A percentile compares a stretch with the other conserved stretches of the same genome.
Evolutionary conservation across 2,113 vertebrate genomes (phyloP).

Genomic region (Panthera uncia): DNA sequence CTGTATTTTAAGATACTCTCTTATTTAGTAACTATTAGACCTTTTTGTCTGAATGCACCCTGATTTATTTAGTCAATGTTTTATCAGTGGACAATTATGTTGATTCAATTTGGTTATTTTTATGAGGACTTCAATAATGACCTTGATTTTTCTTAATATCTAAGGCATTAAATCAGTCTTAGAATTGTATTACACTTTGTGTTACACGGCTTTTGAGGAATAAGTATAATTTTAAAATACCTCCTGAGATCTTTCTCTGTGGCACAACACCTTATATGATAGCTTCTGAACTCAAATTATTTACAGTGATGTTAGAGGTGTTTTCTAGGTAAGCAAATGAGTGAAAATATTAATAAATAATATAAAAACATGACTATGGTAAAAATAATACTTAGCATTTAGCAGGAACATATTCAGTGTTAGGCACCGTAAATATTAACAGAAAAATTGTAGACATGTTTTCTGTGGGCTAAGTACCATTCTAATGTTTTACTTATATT

Average conservation of each 20-base stretch:
- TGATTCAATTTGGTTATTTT: slow-evolving; percentile 19
- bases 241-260: not conserved
- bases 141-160: slow-evolving; percentile 5
- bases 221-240: slow-evolving; percentile 8
- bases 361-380: not conserved
- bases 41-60: not conserved
- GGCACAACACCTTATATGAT: not conserved
- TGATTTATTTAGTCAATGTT: slow-evolving; percentile 1
- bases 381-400: not conserved
- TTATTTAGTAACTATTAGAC: not conserved
- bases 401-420: not conserved
- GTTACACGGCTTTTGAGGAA: not conserved
- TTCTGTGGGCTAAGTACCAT: not conserved
- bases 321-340: not conserved
- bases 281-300: not conserved
- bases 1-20: not conserved
- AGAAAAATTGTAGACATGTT: not conserved
- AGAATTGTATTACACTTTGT: not conserved
- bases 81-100: not conserved
- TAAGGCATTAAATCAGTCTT: not conserved
- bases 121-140: not conserved
- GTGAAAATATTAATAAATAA: not conserved
- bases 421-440: not conserved
- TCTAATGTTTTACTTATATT: not conserved
- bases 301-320: not conserved